These are phyloP conservation scores for Epirrita christyi DNA, from an alignment of 2,888 invertebrate genomes.

Conservation along the genomic window DNA sequence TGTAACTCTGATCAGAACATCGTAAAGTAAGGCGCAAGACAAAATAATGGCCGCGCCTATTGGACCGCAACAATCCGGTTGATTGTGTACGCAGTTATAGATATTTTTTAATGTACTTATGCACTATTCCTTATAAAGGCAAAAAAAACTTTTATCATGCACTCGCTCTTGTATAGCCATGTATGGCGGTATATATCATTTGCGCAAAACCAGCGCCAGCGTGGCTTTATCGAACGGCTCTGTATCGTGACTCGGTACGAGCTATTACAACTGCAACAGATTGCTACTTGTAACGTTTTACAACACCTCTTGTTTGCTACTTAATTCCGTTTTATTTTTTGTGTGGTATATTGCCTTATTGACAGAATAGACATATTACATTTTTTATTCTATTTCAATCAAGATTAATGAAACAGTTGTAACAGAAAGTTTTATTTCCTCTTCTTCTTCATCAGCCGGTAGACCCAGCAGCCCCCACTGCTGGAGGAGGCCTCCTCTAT, in stretches of 20 bases:
- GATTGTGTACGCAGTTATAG: constrained; percentile 66
- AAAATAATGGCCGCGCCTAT: constrained; percentile 65
- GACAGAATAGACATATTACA: constrained; percentile 30
- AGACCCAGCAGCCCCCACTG: too few species aligned
- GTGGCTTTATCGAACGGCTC: neutral
- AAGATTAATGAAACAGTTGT: too few species aligned
- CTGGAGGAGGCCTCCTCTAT: too few species aligned
- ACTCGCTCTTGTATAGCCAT: constrained; percentile 50
- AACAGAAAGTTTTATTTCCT: too few species aligned
- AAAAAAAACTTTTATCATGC: constrained; percentile 54
- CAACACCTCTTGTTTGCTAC: constrained; percentile 4
- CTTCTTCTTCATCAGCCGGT: too few species aligned
- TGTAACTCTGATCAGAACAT: constrained; percentile 40
- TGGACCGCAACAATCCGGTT: constrained; percentile 73
- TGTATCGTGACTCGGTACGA: neutral
- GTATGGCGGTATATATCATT: constrained; percentile 46
- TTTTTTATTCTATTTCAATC: neutral
- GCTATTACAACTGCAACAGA: neutral
- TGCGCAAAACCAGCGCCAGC: constrained; percentile 21
- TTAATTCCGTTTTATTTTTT: constrained; percentile 36
- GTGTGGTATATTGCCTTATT: constrained; percentile 39
- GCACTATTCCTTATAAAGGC: constrained; percentile 50
- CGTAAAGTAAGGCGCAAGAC: constrained; percentile 52
- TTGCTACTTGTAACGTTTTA: constrained; percentile 17
- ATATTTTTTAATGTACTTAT: constrained; percentile 52